phyloP scores from a whole-genome alignment of 2,113 vertebrate species.

The Rhinolophus sinicus region DNA sequence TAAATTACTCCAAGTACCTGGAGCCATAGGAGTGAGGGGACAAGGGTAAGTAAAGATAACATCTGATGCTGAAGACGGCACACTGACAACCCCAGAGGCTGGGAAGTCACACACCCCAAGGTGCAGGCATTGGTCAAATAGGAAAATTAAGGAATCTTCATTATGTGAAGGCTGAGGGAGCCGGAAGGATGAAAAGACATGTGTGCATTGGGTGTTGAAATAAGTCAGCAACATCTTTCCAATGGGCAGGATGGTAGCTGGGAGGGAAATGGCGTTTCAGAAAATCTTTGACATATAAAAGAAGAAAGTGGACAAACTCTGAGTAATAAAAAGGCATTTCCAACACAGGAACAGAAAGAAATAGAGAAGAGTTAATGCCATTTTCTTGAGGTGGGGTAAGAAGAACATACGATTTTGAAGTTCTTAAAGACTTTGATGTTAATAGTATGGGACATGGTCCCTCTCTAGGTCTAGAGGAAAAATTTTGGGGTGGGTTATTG shows the following conservation, averaged over 20 bases:
- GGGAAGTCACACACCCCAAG: background rate
- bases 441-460: background rate
- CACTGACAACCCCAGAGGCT: background rate
- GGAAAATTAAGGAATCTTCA: background rate
- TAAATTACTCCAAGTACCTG: slow-evolving; percentile 60
- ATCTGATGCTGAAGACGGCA: background rate
- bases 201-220: accelerated
- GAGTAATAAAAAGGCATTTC: background rate
- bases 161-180: background rate
- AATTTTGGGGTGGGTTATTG: background rate
- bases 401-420: too few relatives aligned
- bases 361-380: background rate
- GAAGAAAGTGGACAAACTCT: background rate
- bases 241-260: background rate
- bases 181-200: background rate
- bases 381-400: background rate
- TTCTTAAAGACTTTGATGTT: background rate
- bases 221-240: background rate
- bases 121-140: background rate
- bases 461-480: background rate
- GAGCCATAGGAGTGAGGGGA: background rate
- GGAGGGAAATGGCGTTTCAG: background rate
- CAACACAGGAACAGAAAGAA: background rate
- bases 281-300: background rate
- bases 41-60: background rate